Evolutionary conservation across 1,140 invertebrate species (phyloP), one percentile per base, ranked within the genome.

Genomic region (Danaus melanippus): DNA sequence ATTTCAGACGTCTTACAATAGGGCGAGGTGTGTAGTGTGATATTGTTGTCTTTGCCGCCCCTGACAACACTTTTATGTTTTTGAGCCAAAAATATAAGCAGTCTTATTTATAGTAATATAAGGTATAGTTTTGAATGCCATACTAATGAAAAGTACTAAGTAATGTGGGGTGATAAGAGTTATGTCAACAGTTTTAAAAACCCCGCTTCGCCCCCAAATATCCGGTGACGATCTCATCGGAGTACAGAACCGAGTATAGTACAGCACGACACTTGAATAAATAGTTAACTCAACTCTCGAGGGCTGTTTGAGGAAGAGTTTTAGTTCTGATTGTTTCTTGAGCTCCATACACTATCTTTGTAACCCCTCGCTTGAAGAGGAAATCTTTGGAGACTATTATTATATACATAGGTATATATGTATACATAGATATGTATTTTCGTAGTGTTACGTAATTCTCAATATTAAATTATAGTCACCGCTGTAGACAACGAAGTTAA

Each of bases 131-230:
- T 32, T 32, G 21, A 32, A 32, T 32, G 21, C 21, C 4, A 32
- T 32, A 32, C 6, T 3, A 32, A 32, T 32, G 6, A 32, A 32
- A 7, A 1, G 21, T 32, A 32, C 21, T 32, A 32, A 32, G 21
- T 56, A 67, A 54, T 51, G 50, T 49, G 46, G 65, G 70, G 67
- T 71, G 76, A 75, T 71, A 73, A 76, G 62, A 53, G 42, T 47
- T 67, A 61, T 69, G 70, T 79, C 71, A 76, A 79, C 76, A 76
- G 64, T 67, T 55, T 59, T 66, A 62, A 60, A 60, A 57, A 69
- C 64, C 62, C 71, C 57, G 58, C 59, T 60, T 62, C 50, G 51
- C 64, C 56, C 56, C 61, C 62, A 60, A 51, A 70, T 74, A 72
- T 75, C 74, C 76, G 69, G 67, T 66, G 74, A 66, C 57, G 64